Evolutionary conservation across 1,140 invertebrate species (phyloP).

Genomic region (Trypoxylus dichotomus): DNA sequence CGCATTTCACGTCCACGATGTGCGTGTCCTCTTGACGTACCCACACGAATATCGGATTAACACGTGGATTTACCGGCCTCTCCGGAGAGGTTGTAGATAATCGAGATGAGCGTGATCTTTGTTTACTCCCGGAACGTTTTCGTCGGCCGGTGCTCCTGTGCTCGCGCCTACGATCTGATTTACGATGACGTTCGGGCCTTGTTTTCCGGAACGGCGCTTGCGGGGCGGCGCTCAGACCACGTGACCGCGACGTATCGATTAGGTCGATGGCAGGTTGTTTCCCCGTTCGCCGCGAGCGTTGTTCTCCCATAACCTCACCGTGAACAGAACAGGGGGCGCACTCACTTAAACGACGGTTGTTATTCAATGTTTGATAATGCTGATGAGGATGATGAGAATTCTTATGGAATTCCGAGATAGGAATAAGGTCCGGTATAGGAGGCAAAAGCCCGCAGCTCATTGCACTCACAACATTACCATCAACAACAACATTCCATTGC

Average conservation of each 20-base stretch:
- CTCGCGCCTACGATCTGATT: constrained; percentile 52
- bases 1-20: constrained; percentile 79
- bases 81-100: constrained; percentile 34
- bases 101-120: constrained; percentile 32
- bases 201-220: constrained; percentile 48
- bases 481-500: constrained; percentile 25
- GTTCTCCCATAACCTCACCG: constrained; percentile 49
- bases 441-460: constrained; percentile 50
- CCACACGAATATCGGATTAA: constrained; percentile 81
- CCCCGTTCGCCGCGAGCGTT: constrained; percentile 49
- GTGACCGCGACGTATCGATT: constrained; percentile 51
- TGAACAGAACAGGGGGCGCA: constrained; percentile 37
- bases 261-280: constrained; percentile 46
- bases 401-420: constrained; percentile 49
- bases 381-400: constrained; percentile 23
- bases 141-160: constrained; percentile 39
- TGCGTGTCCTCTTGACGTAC: constrained; percentile 73
- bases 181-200: constrained; percentile 49
- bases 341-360: constrained; percentile 33
- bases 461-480: constrained; percentile 36
- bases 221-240: constrained; percentile 50
- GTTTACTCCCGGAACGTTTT: constrained; percentile 55
- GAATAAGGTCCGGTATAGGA: constrained; percentile 52
- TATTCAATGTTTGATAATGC: constrained; percentile 37
- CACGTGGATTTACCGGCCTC: constrained; percentile 58